Percentiles rank a stretch among this genome's conserved stretches.
phyloP scores from a whole-genome alignment of 2,888 invertebrate genomes.

The Lysandra coridon region DNA sequence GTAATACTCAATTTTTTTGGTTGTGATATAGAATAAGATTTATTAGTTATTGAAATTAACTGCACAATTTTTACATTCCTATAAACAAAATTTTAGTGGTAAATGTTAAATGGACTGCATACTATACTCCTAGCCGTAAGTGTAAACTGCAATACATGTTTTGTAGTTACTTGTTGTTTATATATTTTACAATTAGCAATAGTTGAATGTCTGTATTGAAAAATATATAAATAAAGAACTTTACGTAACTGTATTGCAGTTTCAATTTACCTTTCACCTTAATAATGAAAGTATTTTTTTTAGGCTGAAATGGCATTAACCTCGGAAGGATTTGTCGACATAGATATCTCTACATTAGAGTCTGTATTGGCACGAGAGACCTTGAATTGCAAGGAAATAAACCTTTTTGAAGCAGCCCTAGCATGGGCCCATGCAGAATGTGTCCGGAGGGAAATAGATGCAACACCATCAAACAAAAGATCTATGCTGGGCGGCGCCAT shows the following conservation, averaged over 20 bases:
- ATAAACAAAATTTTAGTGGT: conserved; percentile 45
- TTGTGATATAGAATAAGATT: conserved; percentile 64
- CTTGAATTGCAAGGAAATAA: conserved; percentile 95
- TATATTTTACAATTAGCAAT: conserved; percentile 58
- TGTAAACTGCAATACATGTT: conserved; percentile 70
- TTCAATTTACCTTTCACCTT: conserved; percentile 62
- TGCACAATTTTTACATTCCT: conserved; percentile 37
- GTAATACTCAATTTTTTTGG: conserved; percentile 59
- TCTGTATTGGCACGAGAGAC: conserved; percentile 96
- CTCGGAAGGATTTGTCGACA: conserved; percentile 97
- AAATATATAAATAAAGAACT: conserved; percentile 49
- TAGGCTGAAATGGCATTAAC: conserved; percentile 97
- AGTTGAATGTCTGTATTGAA: conserved; percentile 41
- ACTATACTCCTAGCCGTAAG: conserved; percentile 33
- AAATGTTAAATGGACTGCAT: conserved; percentile 19
- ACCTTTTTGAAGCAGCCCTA: conserved; percentile 93
- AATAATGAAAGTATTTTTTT: conserved; percentile 49
- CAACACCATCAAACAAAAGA: conserved; percentile 89
- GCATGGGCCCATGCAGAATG: conserved; percentile 97
- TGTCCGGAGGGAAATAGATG: conserved; percentile 88
- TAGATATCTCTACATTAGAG: conserved; percentile 95
- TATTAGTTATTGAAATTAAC: conserved; percentile 40
- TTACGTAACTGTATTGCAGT: conserved; percentile 80
- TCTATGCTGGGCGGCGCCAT: conserved; percentile 88
- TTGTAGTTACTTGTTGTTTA: conserved; percentile 50